phyloP scores from a whole-genome alignment of 2,797 vertebrate species.

The Varecia variegata region DNA sequence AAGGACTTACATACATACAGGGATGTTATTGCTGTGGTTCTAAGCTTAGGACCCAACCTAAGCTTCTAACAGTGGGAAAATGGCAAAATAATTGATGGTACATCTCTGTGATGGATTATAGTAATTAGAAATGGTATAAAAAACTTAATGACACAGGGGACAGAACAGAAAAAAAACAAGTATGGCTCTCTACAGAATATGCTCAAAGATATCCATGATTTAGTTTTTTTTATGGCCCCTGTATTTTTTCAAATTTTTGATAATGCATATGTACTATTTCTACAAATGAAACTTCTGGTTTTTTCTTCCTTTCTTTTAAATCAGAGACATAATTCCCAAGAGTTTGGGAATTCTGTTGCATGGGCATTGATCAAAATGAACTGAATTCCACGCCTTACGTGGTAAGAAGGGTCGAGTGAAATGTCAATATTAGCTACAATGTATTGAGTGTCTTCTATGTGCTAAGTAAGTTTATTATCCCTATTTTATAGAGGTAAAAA shows the following conservation, averaged over 20 bases:
- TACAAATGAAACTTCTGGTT: background rate
- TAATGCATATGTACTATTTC: background rate
- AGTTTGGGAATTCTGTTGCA: background rate
- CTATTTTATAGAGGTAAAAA: background rate
- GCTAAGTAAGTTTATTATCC: background rate
- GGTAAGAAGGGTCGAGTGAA: background rate
- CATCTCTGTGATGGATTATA: background rate
- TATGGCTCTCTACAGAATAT: background rate
- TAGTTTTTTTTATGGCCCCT: background rate
- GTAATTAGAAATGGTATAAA: background rate
- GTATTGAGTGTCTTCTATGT: background rate
- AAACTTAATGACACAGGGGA: background rate
- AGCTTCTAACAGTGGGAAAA: background rate
- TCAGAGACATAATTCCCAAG: background rate
- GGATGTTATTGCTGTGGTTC: background rate
- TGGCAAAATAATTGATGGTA: background rate
- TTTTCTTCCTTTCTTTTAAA: background rate
- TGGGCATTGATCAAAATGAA: background rate
- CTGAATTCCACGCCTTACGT: background rate
- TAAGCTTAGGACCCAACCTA: background rate
- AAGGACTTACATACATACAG: background rate
- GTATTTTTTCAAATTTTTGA: constrained; percentile 2
- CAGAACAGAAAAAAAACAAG: background rate
- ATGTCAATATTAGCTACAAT: background rate
- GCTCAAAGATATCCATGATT: background rate